Percentiles rank a stretch among this genome's conserved stretches.
phyloP scores from a whole-genome alignment of 2,797 vertebrate species.

The Pipistrellus pipistrellus region DNA sequence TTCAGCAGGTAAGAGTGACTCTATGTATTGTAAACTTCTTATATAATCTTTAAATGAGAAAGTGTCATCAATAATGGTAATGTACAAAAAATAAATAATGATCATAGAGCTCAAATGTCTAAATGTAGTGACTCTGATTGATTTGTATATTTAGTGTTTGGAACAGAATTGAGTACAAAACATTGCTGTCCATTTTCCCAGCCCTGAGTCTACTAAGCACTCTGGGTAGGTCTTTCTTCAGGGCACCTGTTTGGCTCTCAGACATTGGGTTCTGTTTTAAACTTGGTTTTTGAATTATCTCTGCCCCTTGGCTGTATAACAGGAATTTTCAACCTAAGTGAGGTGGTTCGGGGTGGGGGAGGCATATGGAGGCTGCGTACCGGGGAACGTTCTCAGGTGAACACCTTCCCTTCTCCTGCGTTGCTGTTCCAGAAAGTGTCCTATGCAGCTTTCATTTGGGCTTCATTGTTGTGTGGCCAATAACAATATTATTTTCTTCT shows the following conservation, averaged over 20 bases:
- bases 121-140: constrained; percentile 38
- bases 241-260: background rate
- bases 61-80: constrained; percentile 52
- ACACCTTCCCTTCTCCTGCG: background rate
- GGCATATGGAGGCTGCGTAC: background rate
- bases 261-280: constrained; percentile 51
- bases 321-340: background rate
- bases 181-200: background rate
- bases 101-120: constrained; percentile 28
- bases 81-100: constrained; percentile 53
- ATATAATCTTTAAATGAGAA: constrained; percentile 56
- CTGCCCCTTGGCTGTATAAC: background rate
- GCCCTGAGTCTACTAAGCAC: background rate
- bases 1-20: constrained; percentile 49
- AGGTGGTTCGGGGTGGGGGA: background rate
- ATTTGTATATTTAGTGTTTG: constrained; percentile 43
- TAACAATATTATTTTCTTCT: constrained; percentile 42
- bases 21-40: constrained; percentile 50
- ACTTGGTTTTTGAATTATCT: constrained; percentile 14
- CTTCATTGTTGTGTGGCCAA: background rate
- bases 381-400: background rate
- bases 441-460: background rate
- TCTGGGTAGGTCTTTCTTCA: background rate
- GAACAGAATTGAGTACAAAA: constrained; percentile 45
- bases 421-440: background rate